Percentiles rank a stretch among this genome's conserved stretches.
Evolutionary conservation across 2,797 vertebrate species (phyloP).

Genomic region (Leptoclinus maculatus): DNA sequence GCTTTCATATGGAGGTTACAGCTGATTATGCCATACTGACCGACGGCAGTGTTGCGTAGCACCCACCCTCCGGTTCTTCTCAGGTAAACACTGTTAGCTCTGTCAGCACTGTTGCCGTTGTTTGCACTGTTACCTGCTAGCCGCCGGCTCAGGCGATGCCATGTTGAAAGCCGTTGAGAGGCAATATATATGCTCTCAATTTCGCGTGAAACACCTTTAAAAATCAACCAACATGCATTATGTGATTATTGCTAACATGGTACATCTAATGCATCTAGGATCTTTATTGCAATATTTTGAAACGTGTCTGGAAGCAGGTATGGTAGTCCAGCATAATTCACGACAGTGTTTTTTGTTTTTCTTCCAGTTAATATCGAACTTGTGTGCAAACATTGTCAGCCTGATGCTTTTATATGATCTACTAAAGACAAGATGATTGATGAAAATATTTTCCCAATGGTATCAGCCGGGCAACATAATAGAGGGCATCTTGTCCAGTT

Average conservation of each 20-base stretch:
- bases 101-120: too few relatives aligned
- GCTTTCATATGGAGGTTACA: too few relatives aligned
- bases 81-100: too few relatives aligned
- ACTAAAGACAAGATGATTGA: neutral
- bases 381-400: neutral
- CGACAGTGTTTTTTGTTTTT: too few relatives aligned
- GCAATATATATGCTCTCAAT: neutral
- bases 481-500: slow-evolving; percentile 18
- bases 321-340: neutral
- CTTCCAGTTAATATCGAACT: neutral
- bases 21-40: too few relatives aligned
- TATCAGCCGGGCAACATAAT: slow-evolving; percentile 7
- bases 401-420: neutral
- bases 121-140: too few relatives aligned
- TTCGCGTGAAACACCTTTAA: neutral
- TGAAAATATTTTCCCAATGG: neutral
- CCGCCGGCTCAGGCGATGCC: too few relatives aligned
- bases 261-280: neutral
- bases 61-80: too few relatives aligned
- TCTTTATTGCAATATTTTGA: neutral
- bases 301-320: neutral
- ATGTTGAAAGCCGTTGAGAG: too few relatives aligned
- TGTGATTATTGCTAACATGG: neutral
- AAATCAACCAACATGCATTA: neutral
- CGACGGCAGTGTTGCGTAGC: too few relatives aligned